Evolutionary conservation across 2,888 invertebrate species (phyloP).

Genomic region (Ischnura elegans): DNA sequence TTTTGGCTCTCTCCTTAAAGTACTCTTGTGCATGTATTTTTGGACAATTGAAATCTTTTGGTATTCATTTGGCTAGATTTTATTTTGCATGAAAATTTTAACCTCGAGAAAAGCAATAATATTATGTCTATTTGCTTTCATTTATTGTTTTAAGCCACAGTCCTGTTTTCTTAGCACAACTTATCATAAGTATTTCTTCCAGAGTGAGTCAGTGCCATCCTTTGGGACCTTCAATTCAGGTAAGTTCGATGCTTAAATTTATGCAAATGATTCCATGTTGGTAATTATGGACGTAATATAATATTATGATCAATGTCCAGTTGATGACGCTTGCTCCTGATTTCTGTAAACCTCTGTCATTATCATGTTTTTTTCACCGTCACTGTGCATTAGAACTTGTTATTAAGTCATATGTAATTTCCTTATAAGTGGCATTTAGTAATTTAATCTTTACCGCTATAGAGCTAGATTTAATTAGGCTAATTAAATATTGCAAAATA

Average conservation of each 20-base stretch:
- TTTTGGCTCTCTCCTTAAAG: not conserved
- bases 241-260: not conserved
- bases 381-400: too few relatives aligned
- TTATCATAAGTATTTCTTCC: constrained; percentile 10
- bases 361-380: not conserved
- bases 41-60: not conserved
- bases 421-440: too few relatives aligned
- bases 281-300: not conserved
- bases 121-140: not conserved
- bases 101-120: not conserved
- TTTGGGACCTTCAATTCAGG: not conserved
- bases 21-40: not conserved
- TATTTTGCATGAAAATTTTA: not conserved
- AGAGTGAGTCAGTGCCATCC: constrained; percentile 26
- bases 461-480: too few relatives aligned
- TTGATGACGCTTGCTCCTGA: not conserved
- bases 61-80: not conserved
- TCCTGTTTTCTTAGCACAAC: not conserved
- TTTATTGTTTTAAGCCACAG: not conserved
- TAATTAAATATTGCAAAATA: too few relatives aligned
- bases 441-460: too few relatives aligned
- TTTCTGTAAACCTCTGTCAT: not conserved
- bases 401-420: too few relatives aligned
- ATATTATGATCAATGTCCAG: not conserved
- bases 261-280: not conserved